A percentile compares a stretch with the other conserved stretches of the same genome.
phyloP scores from a whole-genome alignment of 1,140 invertebrate species.

The Plectus sambesii region DNA sequence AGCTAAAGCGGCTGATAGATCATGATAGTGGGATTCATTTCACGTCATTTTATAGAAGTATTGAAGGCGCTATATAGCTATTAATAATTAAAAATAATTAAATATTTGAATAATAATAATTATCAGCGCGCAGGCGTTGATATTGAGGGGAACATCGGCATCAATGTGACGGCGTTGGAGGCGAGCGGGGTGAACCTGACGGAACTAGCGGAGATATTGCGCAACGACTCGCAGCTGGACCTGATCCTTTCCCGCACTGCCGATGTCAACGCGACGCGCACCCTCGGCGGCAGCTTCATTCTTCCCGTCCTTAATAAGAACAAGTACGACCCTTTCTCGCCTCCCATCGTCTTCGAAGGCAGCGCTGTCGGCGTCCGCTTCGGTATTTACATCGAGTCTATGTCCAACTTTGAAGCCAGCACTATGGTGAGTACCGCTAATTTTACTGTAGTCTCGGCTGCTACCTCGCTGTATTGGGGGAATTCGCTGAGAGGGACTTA shows the following conservation, averaged over 20 bases:
- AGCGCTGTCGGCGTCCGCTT: conserved; percentile 40
- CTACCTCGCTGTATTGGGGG: no score
- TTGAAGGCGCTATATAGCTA: no score
- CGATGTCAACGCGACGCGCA: conserved; percentile 24
- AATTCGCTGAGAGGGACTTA: no score
- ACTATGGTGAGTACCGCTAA: conserved; percentile 32
- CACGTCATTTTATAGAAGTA: background rate
- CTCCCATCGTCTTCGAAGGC: conserved; percentile 43
- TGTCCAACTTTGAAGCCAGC: conserved; percentile 45
- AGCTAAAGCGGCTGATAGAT: background rate
- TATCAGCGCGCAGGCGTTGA: conserved; percentile 38
- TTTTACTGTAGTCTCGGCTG: no score
- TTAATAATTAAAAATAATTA: no score
- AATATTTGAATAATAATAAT: background rate
- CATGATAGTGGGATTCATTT: background rate
- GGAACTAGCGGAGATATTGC: conserved; percentile 39
- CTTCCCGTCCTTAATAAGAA: conserved; percentile 42
- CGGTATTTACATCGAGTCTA: conserved; percentile 44
- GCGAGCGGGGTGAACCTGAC: conserved; percentile 42
- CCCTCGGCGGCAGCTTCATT: conserved; percentile 41
- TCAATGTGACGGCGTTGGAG: conserved; percentile 41
- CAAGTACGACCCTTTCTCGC: conserved; percentile 43
- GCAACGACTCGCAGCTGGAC: conserved; percentile 45
- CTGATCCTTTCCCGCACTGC: conserved; percentile 37
- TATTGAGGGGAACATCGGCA: conserved; percentile 44